phyloP scores from a whole-genome alignment of 2,797 vertebrate species.

The Notamacropus eugenii region DNA sequence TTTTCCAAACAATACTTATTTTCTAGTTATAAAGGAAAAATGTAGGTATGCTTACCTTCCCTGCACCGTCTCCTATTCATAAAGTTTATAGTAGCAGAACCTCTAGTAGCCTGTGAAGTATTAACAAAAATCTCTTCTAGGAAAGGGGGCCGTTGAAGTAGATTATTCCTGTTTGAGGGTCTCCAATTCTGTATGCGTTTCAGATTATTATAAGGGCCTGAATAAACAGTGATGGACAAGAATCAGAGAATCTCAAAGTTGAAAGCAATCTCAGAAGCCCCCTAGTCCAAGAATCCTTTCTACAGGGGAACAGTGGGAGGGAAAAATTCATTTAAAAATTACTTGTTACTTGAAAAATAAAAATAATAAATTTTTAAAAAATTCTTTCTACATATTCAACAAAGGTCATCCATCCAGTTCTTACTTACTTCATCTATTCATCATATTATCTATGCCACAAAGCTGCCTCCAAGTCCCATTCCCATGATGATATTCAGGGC shows the following conservation, averaged over 20 bases:
- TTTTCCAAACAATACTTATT: too few species aligned
- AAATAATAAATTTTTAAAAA: neutral
- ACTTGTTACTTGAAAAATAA: neutral
- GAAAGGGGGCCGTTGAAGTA: neutral
- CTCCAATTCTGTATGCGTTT: neutral
- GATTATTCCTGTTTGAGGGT: neutral
- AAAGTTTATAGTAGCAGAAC: too few species aligned
- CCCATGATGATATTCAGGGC: too few species aligned
- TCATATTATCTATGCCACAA: neutral
- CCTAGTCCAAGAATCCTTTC: neutral
- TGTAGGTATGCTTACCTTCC: too few species aligned
- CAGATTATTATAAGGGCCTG: neutral
- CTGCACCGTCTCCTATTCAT: too few species aligned
- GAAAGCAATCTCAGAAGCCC: neutral
- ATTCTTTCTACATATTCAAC: neutral
- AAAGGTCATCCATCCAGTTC: neutral
- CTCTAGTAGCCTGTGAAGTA: too few species aligned
- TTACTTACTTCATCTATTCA: neutral
- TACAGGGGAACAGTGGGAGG: neutral
- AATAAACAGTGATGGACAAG: neutral
- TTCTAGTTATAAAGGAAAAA: too few species aligned
- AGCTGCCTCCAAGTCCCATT: too few species aligned
- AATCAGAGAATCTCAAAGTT: neutral
- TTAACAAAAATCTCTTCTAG: too few species aligned
- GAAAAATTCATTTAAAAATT: neutral